phyloP scores from a whole-genome alignment of 2,113 vertebrate genomes.

The Zeus faber region DNA sequence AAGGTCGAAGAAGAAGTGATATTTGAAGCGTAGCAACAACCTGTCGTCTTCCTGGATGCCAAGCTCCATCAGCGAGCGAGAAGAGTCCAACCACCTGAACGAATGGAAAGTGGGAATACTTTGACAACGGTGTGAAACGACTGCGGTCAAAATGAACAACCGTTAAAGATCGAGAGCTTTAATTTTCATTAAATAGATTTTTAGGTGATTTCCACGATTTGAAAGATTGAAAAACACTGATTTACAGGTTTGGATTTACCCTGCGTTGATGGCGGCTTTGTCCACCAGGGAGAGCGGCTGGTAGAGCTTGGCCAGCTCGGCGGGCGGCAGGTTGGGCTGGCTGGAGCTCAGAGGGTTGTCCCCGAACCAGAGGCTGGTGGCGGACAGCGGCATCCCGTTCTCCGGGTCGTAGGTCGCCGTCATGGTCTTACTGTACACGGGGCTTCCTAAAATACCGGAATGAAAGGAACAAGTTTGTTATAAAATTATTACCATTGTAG shows the following conservation, averaged over 20 bases:
- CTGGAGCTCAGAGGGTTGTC: conserved; percentile 80
- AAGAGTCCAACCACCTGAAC: conserved; percentile 97
- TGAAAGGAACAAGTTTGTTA: too few relatives aligned
- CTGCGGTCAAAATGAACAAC: too few relatives aligned
- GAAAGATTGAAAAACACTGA: neutral
- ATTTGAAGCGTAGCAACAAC: conserved; percentile 92
- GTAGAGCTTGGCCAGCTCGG: conserved; percentile 84
- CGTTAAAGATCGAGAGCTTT: too few relatives aligned
- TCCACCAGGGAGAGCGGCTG: conserved; percentile 84
- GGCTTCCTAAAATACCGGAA: conserved; percentile 71
- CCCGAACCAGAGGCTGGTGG: conserved; percentile 89
- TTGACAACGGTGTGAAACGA: too few relatives aligned
- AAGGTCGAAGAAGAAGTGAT: conserved; percentile 96
- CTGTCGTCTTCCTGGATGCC: conserved; percentile 86
- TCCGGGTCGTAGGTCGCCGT: conserved; percentile 86
- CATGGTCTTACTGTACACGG: conserved; percentile 92
- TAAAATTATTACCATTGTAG: too few relatives aligned
- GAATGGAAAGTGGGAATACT: too few relatives aligned
- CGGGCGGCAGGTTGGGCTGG: conserved; percentile 74
- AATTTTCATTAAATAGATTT: too few relatives aligned
- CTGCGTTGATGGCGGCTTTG: conserved; percentile 85
- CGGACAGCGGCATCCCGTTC: conserved; percentile 82
- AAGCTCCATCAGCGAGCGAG: conserved; percentile 95
- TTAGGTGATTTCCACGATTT: too few relatives aligned
- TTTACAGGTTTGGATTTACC: conserved; percentile 70